Percentiles rank a stretch among this genome's conserved stretches.
Conservation (phyloP, 2,797 vertebrate species). For the Galaxias olidus region DNA sequence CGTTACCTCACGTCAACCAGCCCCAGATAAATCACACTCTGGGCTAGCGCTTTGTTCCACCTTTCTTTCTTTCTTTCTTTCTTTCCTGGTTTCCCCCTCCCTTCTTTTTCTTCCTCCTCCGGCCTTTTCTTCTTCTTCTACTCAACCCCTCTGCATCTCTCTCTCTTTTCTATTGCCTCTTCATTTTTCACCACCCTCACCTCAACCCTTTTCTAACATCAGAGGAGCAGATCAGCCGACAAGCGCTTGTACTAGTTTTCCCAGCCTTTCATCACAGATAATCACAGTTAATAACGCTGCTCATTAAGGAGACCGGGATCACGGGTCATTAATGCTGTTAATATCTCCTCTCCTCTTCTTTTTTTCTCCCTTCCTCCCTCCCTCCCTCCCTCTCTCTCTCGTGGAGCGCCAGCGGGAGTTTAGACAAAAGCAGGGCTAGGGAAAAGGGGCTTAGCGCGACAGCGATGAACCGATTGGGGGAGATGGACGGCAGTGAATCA, state of each 20-base stretch:
- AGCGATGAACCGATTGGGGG: constrained; percentile 73
- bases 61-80: background rate
- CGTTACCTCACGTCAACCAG: no score
- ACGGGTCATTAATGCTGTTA: constrained; percentile 77
- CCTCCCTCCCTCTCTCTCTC: constrained; percentile 43
- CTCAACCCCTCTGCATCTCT: background rate
- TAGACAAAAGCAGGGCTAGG: constrained; percentile 60
- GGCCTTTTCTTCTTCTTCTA: background rate
- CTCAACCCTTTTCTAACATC: constrained; percentile 54
- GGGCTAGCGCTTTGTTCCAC: no score
- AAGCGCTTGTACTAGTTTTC: constrained; percentile 67
- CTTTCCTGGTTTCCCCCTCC: constrained; percentile 4
- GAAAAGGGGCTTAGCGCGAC: constrained; percentile 45
- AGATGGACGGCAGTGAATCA: constrained; percentile 76
- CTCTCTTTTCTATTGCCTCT: constrained; percentile 20
- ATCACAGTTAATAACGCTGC: constrained; percentile 75
- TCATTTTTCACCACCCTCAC: constrained; percentile 9
- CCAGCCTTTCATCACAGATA: constrained; percentile 70
- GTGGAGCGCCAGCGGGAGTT: constrained; percentile 55
- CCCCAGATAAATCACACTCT: no score
- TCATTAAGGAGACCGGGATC: constrained; percentile 72
- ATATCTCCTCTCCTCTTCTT: constrained; percentile 63
- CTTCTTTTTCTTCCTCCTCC: background rate
- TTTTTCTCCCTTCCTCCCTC: constrained; percentile 42
- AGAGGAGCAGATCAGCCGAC: constrained; percentile 60